These are phyloP conservation scores for Camponotus fellah DNA, from an alignment of 2,888 invertebrate genomes.

Conservation along the genomic window DNA sequence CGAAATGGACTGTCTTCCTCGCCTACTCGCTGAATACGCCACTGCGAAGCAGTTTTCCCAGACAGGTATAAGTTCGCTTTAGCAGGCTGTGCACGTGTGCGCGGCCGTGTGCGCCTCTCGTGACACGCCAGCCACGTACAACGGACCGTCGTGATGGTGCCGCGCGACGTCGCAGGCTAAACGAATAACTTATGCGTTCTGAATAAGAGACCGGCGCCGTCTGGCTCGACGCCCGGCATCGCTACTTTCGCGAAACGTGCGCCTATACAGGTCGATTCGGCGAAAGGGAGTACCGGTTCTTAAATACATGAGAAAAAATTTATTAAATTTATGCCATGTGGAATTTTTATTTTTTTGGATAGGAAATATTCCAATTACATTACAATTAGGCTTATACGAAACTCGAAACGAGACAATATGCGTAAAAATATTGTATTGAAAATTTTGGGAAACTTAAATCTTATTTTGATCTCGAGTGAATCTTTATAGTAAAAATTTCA, in stretches of 20 bases:
- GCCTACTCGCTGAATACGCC: slow-evolving; percentile 24
- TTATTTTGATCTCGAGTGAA: too few relatives aligned
- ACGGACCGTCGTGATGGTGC: slow-evolving; percentile 43
- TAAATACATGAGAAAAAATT: background rate
- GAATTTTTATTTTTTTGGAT: background rate
- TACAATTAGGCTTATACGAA: too few relatives aligned
- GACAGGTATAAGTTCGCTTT: slow-evolving; percentile 55
- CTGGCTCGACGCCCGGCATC: slow-evolving; percentile 49
- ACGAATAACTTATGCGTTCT: slow-evolving; percentile 72
- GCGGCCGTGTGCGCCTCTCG: slow-evolving; percentile 63
- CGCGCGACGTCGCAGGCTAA: slow-evolving; percentile 49
- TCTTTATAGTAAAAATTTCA: too few relatives aligned
- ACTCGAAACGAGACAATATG: too few relatives aligned
- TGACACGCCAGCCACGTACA: slow-evolving; percentile 66
- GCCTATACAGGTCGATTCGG: background rate
- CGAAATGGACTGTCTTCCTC: background rate
- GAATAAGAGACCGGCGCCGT: slow-evolving; percentile 66
- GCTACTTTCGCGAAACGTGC: slow-evolving; percentile 44
- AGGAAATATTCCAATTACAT: background rate
- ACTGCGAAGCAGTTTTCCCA: slow-evolving; percentile 31
- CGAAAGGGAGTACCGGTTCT: too few relatives aligned
- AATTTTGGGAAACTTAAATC: too few relatives aligned
- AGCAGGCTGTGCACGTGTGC: slow-evolving; percentile 68
- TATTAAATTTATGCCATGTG: too few relatives aligned
- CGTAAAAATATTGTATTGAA: too few relatives aligned